Evolutionary conservation across 2,113 vertebrate genomes (phyloP), one percentile per base, ranked within the genome.

Genomic region (Oceanodroma tethys): DNA sequence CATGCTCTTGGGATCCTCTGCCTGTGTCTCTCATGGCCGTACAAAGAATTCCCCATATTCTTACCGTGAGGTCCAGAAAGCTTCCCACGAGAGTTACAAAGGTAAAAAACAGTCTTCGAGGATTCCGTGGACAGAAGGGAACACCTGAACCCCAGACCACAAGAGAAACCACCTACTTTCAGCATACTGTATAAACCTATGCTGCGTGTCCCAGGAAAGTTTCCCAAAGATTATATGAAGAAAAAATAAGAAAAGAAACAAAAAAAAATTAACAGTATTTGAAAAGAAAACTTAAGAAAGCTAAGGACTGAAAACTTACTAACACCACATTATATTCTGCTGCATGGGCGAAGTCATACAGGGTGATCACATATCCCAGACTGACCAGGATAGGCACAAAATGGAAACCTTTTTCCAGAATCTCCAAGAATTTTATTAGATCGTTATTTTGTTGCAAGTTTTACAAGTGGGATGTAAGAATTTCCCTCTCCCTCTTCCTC

Each of bases 21-120:
- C 38, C 50, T 40, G 5, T 36, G n/a, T 8, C 16, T 50, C 56
- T 53, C 4, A 1, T 20, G 47, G 58, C 34, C 0, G 0, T 59
- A 55, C 36, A 58, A 68, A 76, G 30, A 87, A 68, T 34, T 74
- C 48, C 45, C 45, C 36, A 17, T 43, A 62, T 56, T 81, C 55
- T 78, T 71, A 86, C 42, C 3, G 1, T 2, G 2, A 81, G 22
- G 45, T 71, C 60, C 89, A 94, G 67, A 79, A 83, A 93, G 48
- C 27, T 86, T 83, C 40, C 23, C 36, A 22, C 2, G 3, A 60
- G 34, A 75, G 29, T 1, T 75, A 52, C 58, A 72, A 70, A 88
- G 48, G 62, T 58, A 5, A 80, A 60, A 80, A 80, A 38, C 50
- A 67, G 26, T 25, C 40, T 76, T 73, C 4, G 10, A 43, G 21